Evolutionary conservation across 2,113 vertebrate species (phyloP).

Genomic region (Pipra filicauda): DNA sequence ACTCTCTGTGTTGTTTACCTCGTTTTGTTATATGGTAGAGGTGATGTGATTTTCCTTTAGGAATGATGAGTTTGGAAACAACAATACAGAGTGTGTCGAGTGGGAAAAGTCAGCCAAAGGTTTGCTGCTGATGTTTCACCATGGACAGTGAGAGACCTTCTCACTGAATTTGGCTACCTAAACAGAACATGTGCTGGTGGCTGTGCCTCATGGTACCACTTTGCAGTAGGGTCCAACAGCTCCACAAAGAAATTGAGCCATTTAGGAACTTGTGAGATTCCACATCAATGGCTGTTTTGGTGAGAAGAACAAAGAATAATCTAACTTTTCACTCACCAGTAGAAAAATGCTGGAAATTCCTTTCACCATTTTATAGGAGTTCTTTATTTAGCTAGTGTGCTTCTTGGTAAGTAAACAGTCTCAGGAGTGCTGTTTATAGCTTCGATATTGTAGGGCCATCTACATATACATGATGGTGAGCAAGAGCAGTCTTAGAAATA

Average conservation of each 20-base stretch:
- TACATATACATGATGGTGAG: neutral
- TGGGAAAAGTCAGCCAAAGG: neutral
- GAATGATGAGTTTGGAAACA: neutral
- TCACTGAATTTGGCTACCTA: neutral
- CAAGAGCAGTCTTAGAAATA: neutral
- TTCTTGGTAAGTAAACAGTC: neutral
- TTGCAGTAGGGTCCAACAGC: neutral
- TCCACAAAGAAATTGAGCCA: neutral
- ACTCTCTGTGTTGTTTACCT: neutral
- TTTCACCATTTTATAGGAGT: neutral
- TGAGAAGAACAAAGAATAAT: neutral
- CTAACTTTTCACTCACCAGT: neutral
- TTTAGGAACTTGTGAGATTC: neutral
- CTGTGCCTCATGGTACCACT: neutral
- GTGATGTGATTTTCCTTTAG: neutral
- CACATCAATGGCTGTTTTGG: neutral
- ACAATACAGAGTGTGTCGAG: fast-evolving
- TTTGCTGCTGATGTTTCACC: neutral
- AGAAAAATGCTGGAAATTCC: neutral
- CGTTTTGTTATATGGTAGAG: neutral
- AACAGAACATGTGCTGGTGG: fast-evolving
- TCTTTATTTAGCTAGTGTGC: neutral
- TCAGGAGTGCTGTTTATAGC: neutral
- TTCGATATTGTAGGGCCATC: neutral
- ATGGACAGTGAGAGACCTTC: neutral